A percentile compares a stretch with the other conserved stretches of the same genome.
Evolutionary conservation across 1,140 invertebrate species (phyloP).

Genomic region (Ganaspis sp.): DNA sequence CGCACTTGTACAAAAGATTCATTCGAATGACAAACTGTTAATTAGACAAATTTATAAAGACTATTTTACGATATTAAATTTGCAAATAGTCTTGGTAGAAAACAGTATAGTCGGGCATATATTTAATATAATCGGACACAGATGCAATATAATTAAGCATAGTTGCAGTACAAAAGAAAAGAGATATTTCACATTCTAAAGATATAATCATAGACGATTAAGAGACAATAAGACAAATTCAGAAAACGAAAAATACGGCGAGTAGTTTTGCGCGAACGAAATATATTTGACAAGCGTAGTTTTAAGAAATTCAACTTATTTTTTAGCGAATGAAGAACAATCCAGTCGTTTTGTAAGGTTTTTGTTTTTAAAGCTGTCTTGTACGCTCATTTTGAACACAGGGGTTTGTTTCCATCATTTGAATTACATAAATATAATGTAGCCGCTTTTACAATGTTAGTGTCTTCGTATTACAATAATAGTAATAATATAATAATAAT

Average conservation of each 20-base stretch:
- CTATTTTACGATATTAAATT: not conserved
- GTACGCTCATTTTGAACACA: constrained; percentile 12
- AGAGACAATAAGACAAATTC: not conserved
- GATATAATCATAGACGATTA: not conserved
- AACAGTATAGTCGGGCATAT: not conserved
- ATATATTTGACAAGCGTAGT: not conserved
- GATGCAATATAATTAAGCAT: no score
- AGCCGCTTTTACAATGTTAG: constrained; percentile 24
- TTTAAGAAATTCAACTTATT: not conserved
- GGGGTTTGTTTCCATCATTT: not conserved
- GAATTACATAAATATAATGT: constrained; percentile 18
- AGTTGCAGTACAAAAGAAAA: not conserved
- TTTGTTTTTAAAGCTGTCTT: not conserved
- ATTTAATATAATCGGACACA: no score
- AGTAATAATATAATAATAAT: constrained; percentile 8
- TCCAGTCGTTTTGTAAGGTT: not conserved
- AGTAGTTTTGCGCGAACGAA: not conserved
- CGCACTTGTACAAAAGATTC: not conserved
- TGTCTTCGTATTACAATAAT: constrained; percentile 18
- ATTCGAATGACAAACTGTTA: not conserved
- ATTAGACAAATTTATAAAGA: not conserved
- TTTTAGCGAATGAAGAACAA: constrained; percentile 1
- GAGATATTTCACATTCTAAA: not conserved
- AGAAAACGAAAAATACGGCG: not conserved
- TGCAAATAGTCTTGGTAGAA: constrained; percentile 14